These are phyloP conservation scores for Amorpha juglandis DNA, from an alignment of 2,888 invertebrate species.

Conservation along the genomic window DNA sequence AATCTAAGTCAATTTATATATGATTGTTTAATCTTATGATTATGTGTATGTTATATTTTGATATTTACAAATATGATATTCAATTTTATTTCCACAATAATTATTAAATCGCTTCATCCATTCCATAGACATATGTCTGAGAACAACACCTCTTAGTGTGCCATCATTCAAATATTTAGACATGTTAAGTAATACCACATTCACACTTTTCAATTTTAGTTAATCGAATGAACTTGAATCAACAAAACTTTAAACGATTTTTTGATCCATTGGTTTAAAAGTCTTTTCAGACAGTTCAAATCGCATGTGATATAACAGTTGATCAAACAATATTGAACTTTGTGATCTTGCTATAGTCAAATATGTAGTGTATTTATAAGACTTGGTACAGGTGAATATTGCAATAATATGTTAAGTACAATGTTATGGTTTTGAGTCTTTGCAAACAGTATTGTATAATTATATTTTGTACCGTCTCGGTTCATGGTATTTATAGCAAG, in stretches of 20 bases:
- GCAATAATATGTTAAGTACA: conserved; percentile 13
- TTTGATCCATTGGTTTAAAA: too few species aligned
- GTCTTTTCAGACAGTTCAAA: too few species aligned
- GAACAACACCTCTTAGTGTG: conserved; percentile 17
- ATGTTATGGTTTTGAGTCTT: conserved; percentile 6
- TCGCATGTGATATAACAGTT: too few species aligned
- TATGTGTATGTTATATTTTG: conserved; percentile 17
- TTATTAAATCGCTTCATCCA: conserved; percentile 10
- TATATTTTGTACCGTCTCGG: background rate
- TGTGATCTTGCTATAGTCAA: too few species aligned
- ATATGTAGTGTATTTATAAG: background rate
- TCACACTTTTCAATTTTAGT: too few species aligned
- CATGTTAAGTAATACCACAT: background rate
- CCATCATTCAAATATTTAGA: conserved; percentile 4
- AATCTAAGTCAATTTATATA: conserved; percentile 43
- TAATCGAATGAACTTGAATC: too few species aligned
- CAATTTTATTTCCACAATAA: conserved; percentile 6
- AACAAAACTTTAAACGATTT: too few species aligned
- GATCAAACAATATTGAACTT: too few species aligned
- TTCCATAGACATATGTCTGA: background rate
- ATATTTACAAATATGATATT: conserved; percentile 18
- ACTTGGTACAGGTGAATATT: conserved; percentile 8
- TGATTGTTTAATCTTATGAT: conserved; percentile 24
- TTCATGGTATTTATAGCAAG: background rate
- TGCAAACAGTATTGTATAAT: conserved; percentile 2